Evolutionary conservation across 1,140 invertebrate species (phyloP).

Genomic region (Riptortus pedestris): DNA sequence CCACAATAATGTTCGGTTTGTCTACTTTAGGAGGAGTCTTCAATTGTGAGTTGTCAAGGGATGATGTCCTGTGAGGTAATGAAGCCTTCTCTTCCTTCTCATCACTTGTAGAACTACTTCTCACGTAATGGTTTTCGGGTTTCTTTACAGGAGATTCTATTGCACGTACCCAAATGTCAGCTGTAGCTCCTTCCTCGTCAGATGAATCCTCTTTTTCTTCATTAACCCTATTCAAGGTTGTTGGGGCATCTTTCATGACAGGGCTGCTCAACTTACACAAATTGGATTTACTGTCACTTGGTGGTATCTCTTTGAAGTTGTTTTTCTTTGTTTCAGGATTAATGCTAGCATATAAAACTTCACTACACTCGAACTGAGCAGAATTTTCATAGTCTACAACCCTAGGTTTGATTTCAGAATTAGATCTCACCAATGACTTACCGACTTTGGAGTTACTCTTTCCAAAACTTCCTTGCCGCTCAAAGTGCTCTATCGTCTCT

Average conservation of each 20-base stretch:
- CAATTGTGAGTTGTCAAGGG: conserved; percentile 24
- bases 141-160: conserved; percentile 34
- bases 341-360: conserved; percentile 4
- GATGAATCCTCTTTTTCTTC: conserved; percentile 27
- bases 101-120: conserved; percentile 19
- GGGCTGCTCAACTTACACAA: not conserved
- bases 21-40: conserved; percentile 12
- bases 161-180: conserved; percentile 34
- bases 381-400: conserved; percentile 12
- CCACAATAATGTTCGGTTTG: conserved; percentile 16
- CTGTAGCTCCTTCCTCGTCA: conserved; percentile 33
- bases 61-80: conserved; percentile 19
- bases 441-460: not conserved
- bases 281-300: conserved; percentile 3
- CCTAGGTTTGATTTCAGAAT: conserved; percentile 14
- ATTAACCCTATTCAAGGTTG: not conserved
- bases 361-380: conserved; percentile 2
- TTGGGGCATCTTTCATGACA: not conserved
- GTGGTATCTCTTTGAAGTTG: not conserved
- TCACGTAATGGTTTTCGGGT: not conserved
- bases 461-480: conserved; percentile 12
- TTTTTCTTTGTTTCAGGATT: conserved; percentile 18
- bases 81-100: conserved; percentile 4
- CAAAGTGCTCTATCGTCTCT: conserved; percentile 10
- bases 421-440: conserved; percentile 2